Evolutionary conservation across 1,140 invertebrate genomes (phyloP).

Genomic region (Drosophila santomea): DNA sequence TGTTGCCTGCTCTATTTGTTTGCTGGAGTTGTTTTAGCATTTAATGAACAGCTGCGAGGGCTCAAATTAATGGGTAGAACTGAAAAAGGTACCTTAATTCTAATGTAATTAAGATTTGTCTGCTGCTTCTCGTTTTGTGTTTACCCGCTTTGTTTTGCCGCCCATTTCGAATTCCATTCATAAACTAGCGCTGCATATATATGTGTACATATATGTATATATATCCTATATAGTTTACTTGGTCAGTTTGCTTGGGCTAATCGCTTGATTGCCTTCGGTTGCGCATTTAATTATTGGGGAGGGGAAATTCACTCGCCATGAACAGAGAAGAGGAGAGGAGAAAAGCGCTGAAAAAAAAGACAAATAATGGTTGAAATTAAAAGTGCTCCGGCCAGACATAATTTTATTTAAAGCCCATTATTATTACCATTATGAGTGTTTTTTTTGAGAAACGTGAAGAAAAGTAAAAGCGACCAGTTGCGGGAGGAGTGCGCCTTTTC

Average conservation of each 20-base stretch:
- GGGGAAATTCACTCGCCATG: conserved; percentile 53
- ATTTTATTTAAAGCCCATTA: conserved; percentile 49
- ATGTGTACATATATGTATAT: neutral
- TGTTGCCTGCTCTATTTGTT: conserved; percentile 7
- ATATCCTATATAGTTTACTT: conserved; percentile 52
- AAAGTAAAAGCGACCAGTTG: conserved; percentile 54
- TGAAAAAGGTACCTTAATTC: neutral
- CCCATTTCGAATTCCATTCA: conserved; percentile 19
- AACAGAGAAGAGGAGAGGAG: conserved; percentile 23
- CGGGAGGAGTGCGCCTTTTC: neutral
- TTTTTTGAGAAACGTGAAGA: conserved; percentile 13
- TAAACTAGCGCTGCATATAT: conserved; percentile 4
- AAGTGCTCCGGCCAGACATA: conserved; percentile 51
- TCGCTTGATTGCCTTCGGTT: conserved; percentile 54
- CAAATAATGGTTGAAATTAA: conserved; percentile 78
- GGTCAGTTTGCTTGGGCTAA: conserved; percentile 37
- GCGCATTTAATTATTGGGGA: conserved; percentile 60
- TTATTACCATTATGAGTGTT: conserved; percentile 6
- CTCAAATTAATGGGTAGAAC: neutral
- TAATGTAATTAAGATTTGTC: conserved; percentile 22
- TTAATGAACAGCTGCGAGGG: conserved; percentile 48
- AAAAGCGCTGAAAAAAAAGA: conserved; percentile 25
- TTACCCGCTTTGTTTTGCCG: conserved; percentile 8
- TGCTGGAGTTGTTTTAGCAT: conserved; percentile 7
- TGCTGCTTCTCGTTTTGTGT: neutral